Percentiles rank a stretch among this genome's conserved stretches.
Conservation (phyloP, 2,113 vertebrate species). For the Bubo bubo region DNA sequence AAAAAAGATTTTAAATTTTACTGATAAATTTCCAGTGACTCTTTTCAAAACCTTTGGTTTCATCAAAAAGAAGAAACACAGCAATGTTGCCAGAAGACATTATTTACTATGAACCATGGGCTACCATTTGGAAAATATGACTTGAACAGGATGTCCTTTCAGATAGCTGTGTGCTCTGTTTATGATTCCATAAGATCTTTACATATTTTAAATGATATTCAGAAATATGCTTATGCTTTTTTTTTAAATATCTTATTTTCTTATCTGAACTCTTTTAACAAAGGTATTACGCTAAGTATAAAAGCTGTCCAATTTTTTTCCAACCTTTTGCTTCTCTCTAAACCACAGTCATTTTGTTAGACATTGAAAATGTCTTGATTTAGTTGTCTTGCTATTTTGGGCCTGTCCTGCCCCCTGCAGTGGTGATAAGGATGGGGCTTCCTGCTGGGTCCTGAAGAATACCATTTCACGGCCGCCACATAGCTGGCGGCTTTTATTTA, state of each 20-base stretch:
- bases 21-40: neutral
- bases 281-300: constrained; percentile 78
- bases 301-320: constrained; percentile 80
- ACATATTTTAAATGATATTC: constrained; percentile 69
- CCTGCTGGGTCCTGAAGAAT: constrained; percentile 99
- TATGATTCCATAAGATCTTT: constrained; percentile 66
- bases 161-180: neutral
- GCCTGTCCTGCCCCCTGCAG: constrained; percentile 95
- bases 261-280: constrained; percentile 80
- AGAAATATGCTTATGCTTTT: constrained; percentile 67
- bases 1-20: neutral
- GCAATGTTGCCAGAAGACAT: neutral
- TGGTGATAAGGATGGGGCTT: constrained; percentile 99
- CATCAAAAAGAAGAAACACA: constrained; percentile 6
- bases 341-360: constrained; percentile 98
- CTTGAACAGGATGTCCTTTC: neutral
- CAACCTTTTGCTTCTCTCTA: constrained; percentile 87
- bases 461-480: constrained; percentile 98
- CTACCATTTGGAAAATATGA: neutral
- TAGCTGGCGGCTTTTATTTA: constrained; percentile 99
- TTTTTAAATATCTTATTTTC: constrained; percentile 58
- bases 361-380: constrained; percentile 99
- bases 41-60: neutral
- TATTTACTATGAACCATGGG: neutral
- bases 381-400: constrained; percentile 99